Percentiles rank a stretch among this genome's conserved stretches.
These are phyloP conservation scores for Azemiops feae DNA, from an alignment of 2,113 vertebrate genomes.

Conservation along the genomic window DNA sequence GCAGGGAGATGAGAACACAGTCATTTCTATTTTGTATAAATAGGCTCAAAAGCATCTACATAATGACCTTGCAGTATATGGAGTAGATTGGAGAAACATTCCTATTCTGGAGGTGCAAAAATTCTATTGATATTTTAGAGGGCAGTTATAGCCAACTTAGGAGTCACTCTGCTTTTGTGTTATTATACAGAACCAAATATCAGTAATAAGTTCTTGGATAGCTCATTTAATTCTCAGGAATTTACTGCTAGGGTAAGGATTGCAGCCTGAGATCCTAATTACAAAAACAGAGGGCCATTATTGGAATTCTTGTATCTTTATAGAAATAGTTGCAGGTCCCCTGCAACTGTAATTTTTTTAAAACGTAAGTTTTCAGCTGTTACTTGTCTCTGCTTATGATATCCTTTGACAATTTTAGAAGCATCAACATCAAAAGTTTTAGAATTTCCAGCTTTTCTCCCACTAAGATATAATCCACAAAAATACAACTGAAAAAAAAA, in stretches of 20 bases:
- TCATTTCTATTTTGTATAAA: conserved; percentile 21
- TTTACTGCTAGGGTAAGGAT: background rate
- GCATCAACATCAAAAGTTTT: background rate
- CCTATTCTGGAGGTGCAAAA: conserved; percentile 2
- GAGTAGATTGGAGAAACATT: conserved; percentile 6
- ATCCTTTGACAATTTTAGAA: background rate
- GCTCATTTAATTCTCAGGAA: background rate
- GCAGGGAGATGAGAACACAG: background rate
- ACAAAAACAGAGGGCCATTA: background rate
- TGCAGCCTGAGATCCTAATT: background rate
- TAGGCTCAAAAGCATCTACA: conserved; percentile 20
- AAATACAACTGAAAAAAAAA: background rate
- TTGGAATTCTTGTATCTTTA: background rate
- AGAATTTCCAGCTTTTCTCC: background rate
- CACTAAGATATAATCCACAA: background rate
- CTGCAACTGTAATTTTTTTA: background rate
- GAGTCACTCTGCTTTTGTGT: background rate
- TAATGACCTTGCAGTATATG: conserved; percentile 25
- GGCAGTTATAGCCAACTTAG: background rate
- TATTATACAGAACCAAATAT: background rate
- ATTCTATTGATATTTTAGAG: background rate
- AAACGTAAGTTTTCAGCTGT: background rate
- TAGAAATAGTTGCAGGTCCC: background rate
- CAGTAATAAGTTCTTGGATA: conserved; percentile 1
- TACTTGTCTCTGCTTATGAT: background rate